Base-by-base conservation (phyloP, 2,113 vertebrate genomes). In the Channa maculata region DNA sequence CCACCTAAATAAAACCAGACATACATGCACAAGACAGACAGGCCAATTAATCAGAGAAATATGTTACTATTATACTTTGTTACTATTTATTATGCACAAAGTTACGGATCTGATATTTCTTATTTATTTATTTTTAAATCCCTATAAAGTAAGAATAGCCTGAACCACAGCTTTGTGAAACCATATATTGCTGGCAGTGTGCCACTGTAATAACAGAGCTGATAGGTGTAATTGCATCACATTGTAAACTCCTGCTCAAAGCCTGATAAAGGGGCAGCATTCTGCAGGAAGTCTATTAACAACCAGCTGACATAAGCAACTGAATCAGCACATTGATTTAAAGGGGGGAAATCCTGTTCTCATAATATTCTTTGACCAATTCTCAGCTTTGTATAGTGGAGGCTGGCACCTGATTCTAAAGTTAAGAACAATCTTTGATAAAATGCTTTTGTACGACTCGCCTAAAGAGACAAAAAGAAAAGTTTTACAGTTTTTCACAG, bases 231-330 rank as follows among this genome's bases (percentile, higher is more conserved):
- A 82, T 76, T 54, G 53, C 83, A 81, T 89, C 83, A 90, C 75
- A 80, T 76, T 65, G 84, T 88, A 86, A 89, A 87, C 85, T 73
- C 75, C 89, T 92, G 91, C 85, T 91, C 67, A 81, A 79, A 75
- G 85, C 77, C 86, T 86, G 92, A 94, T 92, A 91, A 94, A 93
- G 82, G 82, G 70, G 63, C 71, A 49, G 78, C 63, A 11, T 77
- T 76, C 44, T 78, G 65, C 79, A 84, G 82, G 75, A 75, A 55
- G 80, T 76, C 87, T 91, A 74, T 89, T 87, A 88, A 77, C 83
- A 64, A 79, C 69, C 75, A 51, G 76, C 82, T 83, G 83, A 91
- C 82, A 88, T 75, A 84, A 91, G 83, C 84, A 74, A 79, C 75
- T 79, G 50, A 54, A 83, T 77, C 83, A 86, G 80, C 79, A 83